phyloP scores from a whole-genome alignment of 2,113 vertebrate genomes.

The Carassius carassius region DNA sequence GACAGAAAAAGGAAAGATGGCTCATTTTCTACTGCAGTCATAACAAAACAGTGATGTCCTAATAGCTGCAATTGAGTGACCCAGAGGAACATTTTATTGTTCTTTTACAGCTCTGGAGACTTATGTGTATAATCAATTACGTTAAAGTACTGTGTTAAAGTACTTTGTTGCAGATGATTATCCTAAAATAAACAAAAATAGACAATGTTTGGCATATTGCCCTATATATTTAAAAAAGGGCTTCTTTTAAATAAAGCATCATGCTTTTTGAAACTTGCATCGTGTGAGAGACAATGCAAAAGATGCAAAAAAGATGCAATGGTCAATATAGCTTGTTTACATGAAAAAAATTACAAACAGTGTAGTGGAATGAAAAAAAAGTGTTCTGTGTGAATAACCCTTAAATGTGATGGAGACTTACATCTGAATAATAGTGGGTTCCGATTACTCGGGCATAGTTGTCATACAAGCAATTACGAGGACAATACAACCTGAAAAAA shows the following conservation, averaged over 20 bases:
- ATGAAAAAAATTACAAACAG: not conserved
- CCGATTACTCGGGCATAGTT: constrained; percentile 86
- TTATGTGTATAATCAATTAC: not conserved
- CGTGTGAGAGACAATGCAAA: no score
- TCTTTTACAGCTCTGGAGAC: not conserved
- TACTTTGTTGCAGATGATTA: not conserved
- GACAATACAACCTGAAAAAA: constrained; percentile 86
- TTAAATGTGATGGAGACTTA: constrained; percentile 72
- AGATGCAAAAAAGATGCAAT: no score
- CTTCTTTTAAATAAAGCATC: not conserved
- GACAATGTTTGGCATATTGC: not conserved
- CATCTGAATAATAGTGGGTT: constrained; percentile 88
- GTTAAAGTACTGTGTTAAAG: not conserved
- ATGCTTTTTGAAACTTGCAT: not conserved
- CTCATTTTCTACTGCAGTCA: not conserved
- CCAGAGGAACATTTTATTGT: not conserved
- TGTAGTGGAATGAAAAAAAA: not conserved
- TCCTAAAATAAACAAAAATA: not conserved
- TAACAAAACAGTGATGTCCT: not conserved
- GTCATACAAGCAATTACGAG: constrained; percentile 84
- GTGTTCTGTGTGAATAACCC: not conserved
- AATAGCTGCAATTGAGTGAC: not conserved
- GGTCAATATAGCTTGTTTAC: no score
- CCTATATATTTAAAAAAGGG: no score
- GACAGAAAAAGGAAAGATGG: not conserved